Percentiles rank a stretch among this genome's conserved stretches.
phyloP scores from a whole-genome alignment of 2,888 invertebrate species.

The Ariolimax columbianus region DNA sequence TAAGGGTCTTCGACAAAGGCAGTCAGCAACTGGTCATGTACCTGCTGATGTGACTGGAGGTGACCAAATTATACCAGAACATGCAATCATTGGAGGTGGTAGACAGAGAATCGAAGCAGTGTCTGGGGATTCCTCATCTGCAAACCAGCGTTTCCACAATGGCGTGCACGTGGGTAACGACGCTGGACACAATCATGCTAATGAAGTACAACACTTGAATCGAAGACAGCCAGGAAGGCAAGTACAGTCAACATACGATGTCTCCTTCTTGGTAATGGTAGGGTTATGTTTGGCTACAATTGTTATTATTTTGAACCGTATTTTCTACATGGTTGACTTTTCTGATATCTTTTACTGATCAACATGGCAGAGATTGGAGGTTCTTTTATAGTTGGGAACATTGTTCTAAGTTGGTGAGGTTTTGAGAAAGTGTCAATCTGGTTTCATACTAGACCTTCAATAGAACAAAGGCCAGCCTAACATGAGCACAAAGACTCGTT shows the following conservation, averaged over 20 bases:
- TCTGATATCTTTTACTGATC: conserved; percentile 12
- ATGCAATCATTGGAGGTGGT: neutral
- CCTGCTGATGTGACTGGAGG: conserved; percentile 21
- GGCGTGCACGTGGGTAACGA: neutral
- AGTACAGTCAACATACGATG: conserved; percentile 12
- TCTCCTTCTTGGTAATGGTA: conserved; percentile 53
- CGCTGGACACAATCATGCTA: neutral
- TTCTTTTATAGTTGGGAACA: neutral
- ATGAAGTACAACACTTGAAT: neutral
- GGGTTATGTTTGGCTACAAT: conserved; percentile 55
- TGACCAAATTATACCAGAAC: neutral
- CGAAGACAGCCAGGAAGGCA: neutral
- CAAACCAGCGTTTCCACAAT: neutral
- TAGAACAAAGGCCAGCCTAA: too few relatives aligned
- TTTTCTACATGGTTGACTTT: conserved; percentile 49
- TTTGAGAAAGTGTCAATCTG: too few relatives aligned
- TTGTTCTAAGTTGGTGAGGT: too few relatives aligned
- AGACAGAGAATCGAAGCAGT: conserved; percentile 49
- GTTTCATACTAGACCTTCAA: too few relatives aligned
- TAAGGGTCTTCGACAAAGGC: conserved; percentile 51
- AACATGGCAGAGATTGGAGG: neutral
- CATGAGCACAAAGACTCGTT: too few relatives aligned
- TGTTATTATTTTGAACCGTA: conserved; percentile 55
- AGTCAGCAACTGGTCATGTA: conserved; percentile 42
- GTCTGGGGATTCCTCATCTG: conserved; percentile 36